Evolutionary conservation across 1,140 invertebrate species (phyloP).

Genomic region (Belonocnema kinseyi): DNA sequence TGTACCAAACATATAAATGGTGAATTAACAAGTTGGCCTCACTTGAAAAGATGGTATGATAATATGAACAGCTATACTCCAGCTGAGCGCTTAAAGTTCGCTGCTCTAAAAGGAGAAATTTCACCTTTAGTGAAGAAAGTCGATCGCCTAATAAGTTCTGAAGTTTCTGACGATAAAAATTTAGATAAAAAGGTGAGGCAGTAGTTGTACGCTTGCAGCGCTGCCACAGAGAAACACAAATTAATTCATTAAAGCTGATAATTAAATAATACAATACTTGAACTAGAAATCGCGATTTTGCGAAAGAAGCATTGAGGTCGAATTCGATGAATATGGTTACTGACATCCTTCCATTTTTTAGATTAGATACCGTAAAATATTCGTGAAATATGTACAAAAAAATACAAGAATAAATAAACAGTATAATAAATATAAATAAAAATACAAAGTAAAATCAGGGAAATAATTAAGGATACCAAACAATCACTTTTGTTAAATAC

Average conservation of each 20-base stretch:
- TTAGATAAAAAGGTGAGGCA: slow-evolving; percentile 68
- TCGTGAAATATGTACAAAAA: no score
- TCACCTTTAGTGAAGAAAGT: slow-evolving; percentile 46
- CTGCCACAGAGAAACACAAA: slow-evolving; percentile 51
- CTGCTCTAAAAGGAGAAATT: slow-evolving; percentile 44
- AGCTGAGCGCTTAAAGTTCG: slow-evolving; percentile 73
- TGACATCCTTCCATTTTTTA: no score
- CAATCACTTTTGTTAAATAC: no score
- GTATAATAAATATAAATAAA: no score
- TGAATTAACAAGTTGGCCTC: slow-evolving; percentile 66
- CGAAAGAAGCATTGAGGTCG: no score
- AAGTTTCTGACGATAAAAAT: slow-evolving; percentile 32
- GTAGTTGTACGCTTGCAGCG: slow-evolving; percentile 50
- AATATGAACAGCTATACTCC: slow-evolving; percentile 78
- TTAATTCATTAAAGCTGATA: not conserved
- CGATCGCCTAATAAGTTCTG: slow-evolving; percentile 36
- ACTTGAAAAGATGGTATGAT: slow-evolving; percentile 78
- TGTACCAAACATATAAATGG: slow-evolving; percentile 64
- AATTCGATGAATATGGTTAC: no score
- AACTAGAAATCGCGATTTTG: not conserved
- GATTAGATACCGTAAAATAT: no score
- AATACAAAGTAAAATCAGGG: no score
- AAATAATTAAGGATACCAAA: no score
- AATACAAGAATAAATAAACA: no score
- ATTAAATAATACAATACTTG: no score